These are phyloP conservation scores for Trichomalopsis sarcophagae DNA, from an alignment of 1,140 invertebrate genomes.

Conservation along the genomic window DNA sequence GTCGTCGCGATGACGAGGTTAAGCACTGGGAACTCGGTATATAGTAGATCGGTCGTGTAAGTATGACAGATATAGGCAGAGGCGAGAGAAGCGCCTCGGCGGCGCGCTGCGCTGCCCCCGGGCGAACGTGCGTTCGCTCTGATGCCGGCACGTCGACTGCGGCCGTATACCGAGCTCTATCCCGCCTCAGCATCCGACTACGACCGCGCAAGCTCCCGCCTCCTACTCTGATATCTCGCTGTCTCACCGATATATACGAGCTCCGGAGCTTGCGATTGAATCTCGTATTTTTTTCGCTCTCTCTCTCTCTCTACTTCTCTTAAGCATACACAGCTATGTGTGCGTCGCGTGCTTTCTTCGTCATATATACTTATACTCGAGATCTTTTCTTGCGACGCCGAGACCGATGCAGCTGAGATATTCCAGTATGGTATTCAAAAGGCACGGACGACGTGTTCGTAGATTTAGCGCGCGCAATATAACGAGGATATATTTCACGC, in stretches of 20 bases:
- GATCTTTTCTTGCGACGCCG: too few relatives aligned
- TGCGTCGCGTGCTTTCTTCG: too few relatives aligned
- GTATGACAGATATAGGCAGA: neutral
- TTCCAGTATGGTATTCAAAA: too few relatives aligned
- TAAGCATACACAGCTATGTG: too few relatives aligned
- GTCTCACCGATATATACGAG: neutral
- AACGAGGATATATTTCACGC: too few relatives aligned
- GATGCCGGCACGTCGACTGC: constrained; percentile 62
- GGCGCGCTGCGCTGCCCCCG: constrained; percentile 8
- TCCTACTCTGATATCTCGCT: neutral
- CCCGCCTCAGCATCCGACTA: neutral
- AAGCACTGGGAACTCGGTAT: too few relatives aligned
- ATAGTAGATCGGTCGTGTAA: too few relatives aligned
- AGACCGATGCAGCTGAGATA: too few relatives aligned
- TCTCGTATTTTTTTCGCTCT: neutral
- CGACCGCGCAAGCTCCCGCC: constrained; percentile 13
- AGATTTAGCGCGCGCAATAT: too few relatives aligned
- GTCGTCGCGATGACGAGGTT: too few relatives aligned
- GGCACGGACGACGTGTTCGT: too few relatives aligned
- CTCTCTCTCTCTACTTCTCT: neutral
- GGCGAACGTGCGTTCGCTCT: constrained; percentile 61
- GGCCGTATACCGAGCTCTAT: neutral
- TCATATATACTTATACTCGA: too few relatives aligned
- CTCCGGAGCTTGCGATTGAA: neutral
- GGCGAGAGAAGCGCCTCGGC: constrained; percentile 11